Conservation (phyloP, 2,113 vertebrate species). For the Cololabis saira region DNA sequence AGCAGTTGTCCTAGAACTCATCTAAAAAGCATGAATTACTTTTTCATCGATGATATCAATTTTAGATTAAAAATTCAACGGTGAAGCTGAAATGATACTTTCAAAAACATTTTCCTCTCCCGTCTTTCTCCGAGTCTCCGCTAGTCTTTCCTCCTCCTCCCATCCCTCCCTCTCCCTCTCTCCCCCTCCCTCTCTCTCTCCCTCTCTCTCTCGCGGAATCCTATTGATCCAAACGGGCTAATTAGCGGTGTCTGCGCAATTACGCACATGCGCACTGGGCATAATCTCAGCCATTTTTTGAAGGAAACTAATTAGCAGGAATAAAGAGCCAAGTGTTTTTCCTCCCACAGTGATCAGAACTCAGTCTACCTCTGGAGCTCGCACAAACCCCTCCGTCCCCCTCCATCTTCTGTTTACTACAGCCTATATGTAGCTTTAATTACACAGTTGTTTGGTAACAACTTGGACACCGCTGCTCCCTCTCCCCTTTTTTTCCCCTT, state of each 20-base stretch:
- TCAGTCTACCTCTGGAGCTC: conserved; percentile 82
- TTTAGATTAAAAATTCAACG: conserved; percentile 15
- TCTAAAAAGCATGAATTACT: too few relatives aligned
- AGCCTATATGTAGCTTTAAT: conserved; percentile 81
- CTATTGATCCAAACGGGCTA: conserved; percentile 82
- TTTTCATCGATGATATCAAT: background rate
- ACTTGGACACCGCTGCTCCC: conserved; percentile 76
- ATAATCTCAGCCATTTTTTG: conserved; percentile 87
- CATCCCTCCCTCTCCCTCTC: too few relatives aligned
- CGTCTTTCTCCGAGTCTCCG: conserved; percentile 46
- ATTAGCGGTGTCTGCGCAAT: conserved; percentile 82
- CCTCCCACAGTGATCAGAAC: conserved; percentile 80
- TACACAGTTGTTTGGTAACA: conserved; percentile 77
- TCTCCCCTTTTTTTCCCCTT: conserved; percentile 57
- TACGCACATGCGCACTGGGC: conserved; percentile 79
- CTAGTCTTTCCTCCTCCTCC: conserved; percentile 12
- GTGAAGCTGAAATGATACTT: conserved; percentile 35
- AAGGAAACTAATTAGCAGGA: conserved; percentile 99
- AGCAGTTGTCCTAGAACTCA: too few relatives aligned
- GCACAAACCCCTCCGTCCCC: conserved; percentile 80
- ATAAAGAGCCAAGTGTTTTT: conserved; percentile 95
- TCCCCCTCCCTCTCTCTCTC: conserved; percentile 58
- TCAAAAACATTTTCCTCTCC: conserved; percentile 26
- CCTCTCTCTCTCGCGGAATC: conserved; percentile 77
- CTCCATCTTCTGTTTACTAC: conserved; percentile 74